Evolutionary conservation across 2,797 vertebrate species (phyloP), one percentile per base, ranked within the genome.

Genomic region (Picus viridis): DNA sequence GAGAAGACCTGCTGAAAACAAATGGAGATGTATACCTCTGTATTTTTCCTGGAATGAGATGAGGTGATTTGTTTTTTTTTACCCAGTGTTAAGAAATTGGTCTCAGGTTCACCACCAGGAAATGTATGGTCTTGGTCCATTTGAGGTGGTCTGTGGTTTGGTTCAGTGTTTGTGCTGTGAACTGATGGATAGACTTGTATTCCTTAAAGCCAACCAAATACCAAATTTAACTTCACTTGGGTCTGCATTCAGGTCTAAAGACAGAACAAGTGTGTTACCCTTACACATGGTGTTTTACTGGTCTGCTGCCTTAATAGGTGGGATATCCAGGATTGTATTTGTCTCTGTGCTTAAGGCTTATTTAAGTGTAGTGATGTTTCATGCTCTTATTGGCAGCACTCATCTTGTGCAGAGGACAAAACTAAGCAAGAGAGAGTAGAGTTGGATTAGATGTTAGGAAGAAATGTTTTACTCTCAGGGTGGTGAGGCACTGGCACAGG

Each of bases 91-190:
- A 27, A 0, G 26, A 86, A 75, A 17, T 2, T 45, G 8, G 15
- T 59, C 67, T 69, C 26, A 22, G 14, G 22, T 74, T 93, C 23
- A 5, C 26, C 36, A 10, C 63, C 24, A 77, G 76, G 69, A 83
- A 63, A 12, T n/a, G 11, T 10, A 59, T 14, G 39, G 47, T 47
- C 51, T 83, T 27, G 30, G 59, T 86, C 53, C 43, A 5, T 63
- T 74, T 92, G 90, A 88, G 78, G 56, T 92, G 54, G 83, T 59
- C 70, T 92, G 78, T 92, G 73, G 70, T 83, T 95, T 78, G 67
- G 36, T 2, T 47, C 29, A 14, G 68, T 49, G 59, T 72, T 80
- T 65, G 54, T 71, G 29, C 56, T 30, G 13, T 24, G 51, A 67
- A 18, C 30, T 82, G 27, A 16, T 86, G 68, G 47, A 32, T 73